Base-by-base conservation (phyloP, 2,113 vertebrate genomes). In the Dasyornis broadbenti region DNA sequence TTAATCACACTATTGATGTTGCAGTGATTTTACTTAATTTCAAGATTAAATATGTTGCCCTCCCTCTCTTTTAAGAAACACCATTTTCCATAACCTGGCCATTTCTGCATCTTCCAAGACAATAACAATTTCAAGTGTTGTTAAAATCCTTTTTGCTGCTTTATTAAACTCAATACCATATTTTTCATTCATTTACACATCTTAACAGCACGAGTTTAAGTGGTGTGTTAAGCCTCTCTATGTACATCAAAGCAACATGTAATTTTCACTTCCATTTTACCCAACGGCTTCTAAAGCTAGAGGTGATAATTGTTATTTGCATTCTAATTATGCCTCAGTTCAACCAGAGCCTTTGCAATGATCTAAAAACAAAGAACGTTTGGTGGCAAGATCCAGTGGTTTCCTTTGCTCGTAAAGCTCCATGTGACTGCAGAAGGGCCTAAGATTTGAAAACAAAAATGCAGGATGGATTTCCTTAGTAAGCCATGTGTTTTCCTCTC, bases 211-310 rank as follows among this genome's bases (percentile, higher is more conserved):
- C 13, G 20, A 83, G 24, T 83, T 92, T 50, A 82, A 92, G 82
- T 68, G 56, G 23, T 24, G 28, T 88, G 72, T 86, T 93, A 83
- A 94, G 70, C 35, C 69, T 84, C 82, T 88, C 65, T 85, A 3
- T 3, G 28, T 90, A 82, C 70, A 75, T 86, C 90, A 79, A 35
- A 95, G 88, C 79, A 94, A 88, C 76, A 7, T 90, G 76, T 81
- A 92, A 97, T 97, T 94, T 96, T 82, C 81, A 80, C 87, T 94
- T 96, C 90, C 72, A 75, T 93, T 96, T 94, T 94, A 65, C 18
- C 35, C 59, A 47, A n/a, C 7, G 9, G 40, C 64, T 92, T 89
- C 94, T 93, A 94, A 96, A 93, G 90, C 52, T 72, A 86, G 93
- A 93, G 90, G 85, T 89, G 82, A 81, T 95, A 89, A 96, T 97